Base-by-base conservation (phyloP, 2,797 vertebrate genomes). In the Crax fasciolata region DNA sequence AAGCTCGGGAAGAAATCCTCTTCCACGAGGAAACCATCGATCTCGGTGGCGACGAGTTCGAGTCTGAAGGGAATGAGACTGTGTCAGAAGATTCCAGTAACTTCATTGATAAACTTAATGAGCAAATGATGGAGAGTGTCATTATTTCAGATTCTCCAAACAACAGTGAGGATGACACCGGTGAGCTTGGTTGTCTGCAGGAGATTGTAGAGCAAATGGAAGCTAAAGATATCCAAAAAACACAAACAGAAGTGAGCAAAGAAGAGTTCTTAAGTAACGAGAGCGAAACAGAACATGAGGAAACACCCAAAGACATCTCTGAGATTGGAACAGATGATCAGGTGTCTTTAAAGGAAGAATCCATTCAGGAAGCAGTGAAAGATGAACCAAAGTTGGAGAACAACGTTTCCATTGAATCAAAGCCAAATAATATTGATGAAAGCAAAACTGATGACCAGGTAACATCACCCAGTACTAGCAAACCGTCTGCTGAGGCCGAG, bases 121-220 rank as follows among this genome's bases (percentile, higher is more conserved):
- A 99, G 62, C 99, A 99, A 83, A 99, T 99, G 99, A 99, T 99
- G 99, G 99, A 99, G 88, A 99, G 99, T 2, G 99, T 99, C 78
- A 98, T 99, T 96, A 99, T 99, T 84, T 99, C 99, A 0, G 99
- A 99, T 97, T 99, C 99, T 0, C 99, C 99, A 3, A 99, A 98
- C 87, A 98, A 99, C 91, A 99, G 99, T 4, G 99, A 99, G 84
- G 99, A 99, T 28, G 99, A 99, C 8, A 95, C 98, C 0, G 98
- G 98, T 24, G 98, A 99, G 20, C 98, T 99, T 19, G 98, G 99
- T 63, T 98, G 98, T 30, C 96, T 99, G 58, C 98, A 95, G 80
- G 98, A 97, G 9, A 94, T 96, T 14, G 94, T 98, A 46, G 98
- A 98, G 57, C 97, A 98, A 55, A 82, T 96, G 17, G 98, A 97